Evolutionary conservation across 2,113 vertebrate species (phyloP), one percentile per base, ranked within the genome.

Genomic region (Paramormyrops kingsleyae): DNA sequence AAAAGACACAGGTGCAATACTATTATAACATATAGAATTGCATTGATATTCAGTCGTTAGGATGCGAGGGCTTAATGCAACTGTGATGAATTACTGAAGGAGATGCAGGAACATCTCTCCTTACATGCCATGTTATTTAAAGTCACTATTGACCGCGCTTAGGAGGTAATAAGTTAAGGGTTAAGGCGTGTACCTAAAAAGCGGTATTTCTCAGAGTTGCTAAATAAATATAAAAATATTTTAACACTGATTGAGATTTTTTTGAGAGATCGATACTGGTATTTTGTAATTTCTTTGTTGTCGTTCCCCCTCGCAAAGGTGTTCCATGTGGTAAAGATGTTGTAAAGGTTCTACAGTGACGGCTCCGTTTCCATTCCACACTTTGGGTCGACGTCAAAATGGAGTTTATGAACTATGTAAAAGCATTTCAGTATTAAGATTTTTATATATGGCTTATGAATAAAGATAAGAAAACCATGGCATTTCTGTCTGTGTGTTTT

Each of bases 381-480:
- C 92, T 95, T 93, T 93, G 94, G 94, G 94, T 96, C 95, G 95
- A 95, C 93, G 95, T 94, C 94, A 93, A 88, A 89, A 94, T 94
- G 94, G 92, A 94, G 94, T 96, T 96, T 95, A 95, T 96, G 95
- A 95, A 94, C 94, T 95, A 95, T 95, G 96, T 97, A 96, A 96
- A 96, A 95, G 93, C 96, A 94, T 95, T 96, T 96, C 95, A 96
- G 95, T 96, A 96, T 96, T 93, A 95, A 96, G 93, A 95, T 96
- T 97, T 97, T 96, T 96, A 96, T 96, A 94, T 93, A 96, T 94
- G 92, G 95, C 94, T 95, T 95, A 95, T 95, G 93, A 96, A 96
- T 96, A 96, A 97, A 97, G 95, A 95, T 96, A 94, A 95, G 92
- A 94, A 94, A 93, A 92, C 92, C 89, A 66, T 56, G 44, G 13